A percentile compares a stretch with the other conserved stretches of the same genome.
These are phyloP conservation scores for Apis mellifera DNA, from an alignment of 1,140 invertebrate species.

Conservation along the genomic window DNA sequence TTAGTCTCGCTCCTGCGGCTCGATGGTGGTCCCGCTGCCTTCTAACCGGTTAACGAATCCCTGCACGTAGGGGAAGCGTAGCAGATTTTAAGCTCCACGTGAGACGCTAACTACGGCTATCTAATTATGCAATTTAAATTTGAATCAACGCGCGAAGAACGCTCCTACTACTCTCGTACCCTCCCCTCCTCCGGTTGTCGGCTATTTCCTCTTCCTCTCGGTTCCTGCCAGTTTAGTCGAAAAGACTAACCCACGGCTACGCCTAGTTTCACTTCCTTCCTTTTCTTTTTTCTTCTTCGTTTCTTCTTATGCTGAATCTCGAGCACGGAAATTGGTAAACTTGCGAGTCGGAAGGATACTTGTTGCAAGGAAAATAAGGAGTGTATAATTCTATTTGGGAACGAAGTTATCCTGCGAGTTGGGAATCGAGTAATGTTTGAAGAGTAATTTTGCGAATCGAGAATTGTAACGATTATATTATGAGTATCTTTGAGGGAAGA, in stretches of 20 bases:
- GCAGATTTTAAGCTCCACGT: constrained; percentile 49
- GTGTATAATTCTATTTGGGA: background rate
- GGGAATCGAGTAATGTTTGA: too few species aligned
- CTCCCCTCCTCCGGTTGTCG: background rate
- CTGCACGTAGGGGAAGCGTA: constrained; percentile 37
- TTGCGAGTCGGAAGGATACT: background rate
- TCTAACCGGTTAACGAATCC: constrained; percentile 35
- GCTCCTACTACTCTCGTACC: too few species aligned
- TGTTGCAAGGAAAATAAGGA: background rate
- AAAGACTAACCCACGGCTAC: background rate
- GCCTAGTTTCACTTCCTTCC: background rate
- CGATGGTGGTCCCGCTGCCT: constrained; percentile 4
- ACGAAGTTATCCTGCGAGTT: too few species aligned
- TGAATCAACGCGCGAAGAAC: constrained; percentile 51
- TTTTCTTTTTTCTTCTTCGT: background rate
- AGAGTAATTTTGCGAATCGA: too few species aligned
- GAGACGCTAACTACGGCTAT: constrained; percentile 54
- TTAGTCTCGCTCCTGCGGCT: constrained; percentile 28
- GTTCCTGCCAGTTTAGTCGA: background rate
- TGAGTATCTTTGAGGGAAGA: too few species aligned
- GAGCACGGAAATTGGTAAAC: constrained; percentile 4
- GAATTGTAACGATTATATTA: too few species aligned
- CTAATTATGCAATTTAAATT: constrained; percentile 69
- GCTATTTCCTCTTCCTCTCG: too few species aligned
- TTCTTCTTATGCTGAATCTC: background rate